These are phyloP conservation scores for Psilopsiagon aurifrons DNA, from an alignment of 2,113 vertebrate species.

Conservation along the genomic window DNA sequence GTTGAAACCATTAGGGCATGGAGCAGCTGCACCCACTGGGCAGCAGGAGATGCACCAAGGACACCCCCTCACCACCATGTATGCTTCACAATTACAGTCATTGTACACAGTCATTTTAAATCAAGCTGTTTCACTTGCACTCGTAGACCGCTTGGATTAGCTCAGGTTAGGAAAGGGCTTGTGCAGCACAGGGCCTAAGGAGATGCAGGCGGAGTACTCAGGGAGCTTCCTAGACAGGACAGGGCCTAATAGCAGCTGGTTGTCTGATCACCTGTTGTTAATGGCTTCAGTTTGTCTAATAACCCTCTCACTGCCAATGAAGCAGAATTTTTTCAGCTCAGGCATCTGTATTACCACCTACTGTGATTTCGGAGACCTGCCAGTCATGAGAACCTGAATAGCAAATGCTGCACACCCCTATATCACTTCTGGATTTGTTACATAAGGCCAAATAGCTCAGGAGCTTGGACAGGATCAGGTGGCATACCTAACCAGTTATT, in stretches of 20 bases:
- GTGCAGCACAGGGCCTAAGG: background rate
- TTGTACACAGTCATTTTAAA: background rate
- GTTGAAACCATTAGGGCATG: background rate
- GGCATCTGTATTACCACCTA: background rate
- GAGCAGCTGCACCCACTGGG: background rate
- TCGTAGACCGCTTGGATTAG: background rate
- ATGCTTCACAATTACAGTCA: background rate
- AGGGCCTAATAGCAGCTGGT: background rate
- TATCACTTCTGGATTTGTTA: background rate
- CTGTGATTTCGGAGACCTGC: background rate
- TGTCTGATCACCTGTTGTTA: background rate
- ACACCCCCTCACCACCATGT: background rate
- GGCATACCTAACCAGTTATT: background rate
- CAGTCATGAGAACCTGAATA: background rate
- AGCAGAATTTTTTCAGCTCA: background rate
- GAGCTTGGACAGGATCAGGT: background rate
- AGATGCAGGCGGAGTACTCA: background rate
- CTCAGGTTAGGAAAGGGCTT: background rate
- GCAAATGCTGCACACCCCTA: background rate
- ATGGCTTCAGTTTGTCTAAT: background rate
- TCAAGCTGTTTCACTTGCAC: background rate
- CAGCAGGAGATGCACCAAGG: background rate
- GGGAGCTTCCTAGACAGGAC: background rate
- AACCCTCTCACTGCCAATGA: background rate
- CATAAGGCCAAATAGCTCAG: background rate